phyloP scores from a whole-genome alignment of 2,797 vertebrate species.

The Tamandua tetradactyla region DNA sequence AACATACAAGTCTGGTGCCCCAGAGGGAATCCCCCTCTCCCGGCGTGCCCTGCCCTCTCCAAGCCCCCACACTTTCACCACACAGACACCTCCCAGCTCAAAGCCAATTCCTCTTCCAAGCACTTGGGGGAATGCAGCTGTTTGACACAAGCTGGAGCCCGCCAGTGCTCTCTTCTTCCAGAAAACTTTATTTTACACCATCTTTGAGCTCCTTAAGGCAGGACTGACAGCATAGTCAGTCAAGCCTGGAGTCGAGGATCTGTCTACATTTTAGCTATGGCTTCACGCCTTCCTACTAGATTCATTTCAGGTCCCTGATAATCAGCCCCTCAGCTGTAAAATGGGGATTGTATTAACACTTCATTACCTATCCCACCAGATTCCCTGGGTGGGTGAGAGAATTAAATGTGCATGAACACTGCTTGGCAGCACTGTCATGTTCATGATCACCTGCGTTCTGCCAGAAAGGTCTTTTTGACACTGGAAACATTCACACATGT shows the following conservation, averaged over 20 bases:
- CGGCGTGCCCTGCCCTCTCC: neutral
- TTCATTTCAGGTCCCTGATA: neutral
- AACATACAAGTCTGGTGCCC: neutral
- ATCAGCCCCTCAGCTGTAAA: neutral
- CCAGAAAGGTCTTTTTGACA: neutral
- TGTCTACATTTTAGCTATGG: rapidly evolving
- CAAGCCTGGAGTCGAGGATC: neutral
- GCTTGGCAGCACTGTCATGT: neutral
- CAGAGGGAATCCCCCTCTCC: neutral
- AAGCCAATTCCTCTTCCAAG: neutral
- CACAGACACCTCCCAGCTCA: neutral
- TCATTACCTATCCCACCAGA: neutral
- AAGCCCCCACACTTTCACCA: neutral
- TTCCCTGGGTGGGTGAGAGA: neutral
- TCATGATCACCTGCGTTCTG: neutral
- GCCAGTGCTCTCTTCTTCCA: neutral
- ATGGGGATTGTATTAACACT: neutral
- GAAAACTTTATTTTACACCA: neutral
- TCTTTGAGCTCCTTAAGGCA: neutral
- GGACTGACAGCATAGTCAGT: neutral
- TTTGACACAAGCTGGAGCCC: neutral
- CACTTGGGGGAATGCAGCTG: neutral
- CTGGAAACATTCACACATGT: neutral
- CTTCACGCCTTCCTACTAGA: neutral
- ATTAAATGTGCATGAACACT: neutral